Evolutionary conservation across 1,140 invertebrate species (phyloP), one percentile per base, ranked within the genome.

Genomic region (Hylyphantes graminicola): DNA sequence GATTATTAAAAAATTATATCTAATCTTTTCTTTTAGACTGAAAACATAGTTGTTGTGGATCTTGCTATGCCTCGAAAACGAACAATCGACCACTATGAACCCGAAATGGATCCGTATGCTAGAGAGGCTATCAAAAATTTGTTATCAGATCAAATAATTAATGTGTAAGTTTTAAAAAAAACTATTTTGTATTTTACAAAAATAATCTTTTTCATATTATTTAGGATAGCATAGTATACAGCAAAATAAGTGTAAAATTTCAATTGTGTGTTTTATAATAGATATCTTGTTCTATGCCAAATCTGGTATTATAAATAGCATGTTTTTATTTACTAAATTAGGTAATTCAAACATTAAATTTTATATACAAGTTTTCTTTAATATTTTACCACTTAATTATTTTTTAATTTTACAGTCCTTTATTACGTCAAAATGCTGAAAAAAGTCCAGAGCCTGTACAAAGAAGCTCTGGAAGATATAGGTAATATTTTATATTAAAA

Each of bases 121-220:
- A 57, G 79, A 73, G 79, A 81, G 73, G 79, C 79, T n/a, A 68
- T 81, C 21, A 81, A 64, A 10, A 81, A 81, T 12, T 12, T 81
- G 50, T 15, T 81, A 0, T 12, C 79, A 51, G 68, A 72, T 73
- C 64, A 72, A 73, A 50, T 54, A 15, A 63, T 81, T 51, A 63
- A 81, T 81, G 79, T 81, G 79, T 81, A 81, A 61, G 79, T 70
- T 8, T 50, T n/a, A 10, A 9, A 2, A 35, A 35, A 35, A 35
- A 35, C 35, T 35, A 35, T 35, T 5, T 35, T 35, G 35, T 35
- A 35, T 35, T 35, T 2, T 35, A n/a, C 5, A 35, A 35, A 35
- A 35, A 35, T 35, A 35, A 35, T 35, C 35, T 2, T 1, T 5
- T 5, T 2, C 35, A 35, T 35, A 17, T 50, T 51, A 51, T 70